phyloP scores from a whole-genome alignment of 1,140 invertebrate species.

The Stenopsyche tienmushanensis region DNA sequence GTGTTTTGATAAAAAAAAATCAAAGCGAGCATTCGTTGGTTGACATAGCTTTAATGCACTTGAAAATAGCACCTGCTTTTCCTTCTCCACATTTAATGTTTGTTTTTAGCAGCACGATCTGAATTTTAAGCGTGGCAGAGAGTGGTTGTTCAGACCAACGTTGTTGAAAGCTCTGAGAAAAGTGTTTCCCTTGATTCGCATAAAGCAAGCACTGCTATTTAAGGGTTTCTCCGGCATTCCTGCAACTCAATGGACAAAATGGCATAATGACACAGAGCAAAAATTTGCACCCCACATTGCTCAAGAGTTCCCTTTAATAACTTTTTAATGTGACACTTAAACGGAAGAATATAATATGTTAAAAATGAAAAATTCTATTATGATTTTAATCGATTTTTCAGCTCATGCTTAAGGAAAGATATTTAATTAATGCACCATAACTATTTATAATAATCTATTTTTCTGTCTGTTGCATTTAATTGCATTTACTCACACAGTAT shows the following conservation, averaged over 20 bases:
- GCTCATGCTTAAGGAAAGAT: no score
- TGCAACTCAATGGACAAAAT: background rate
- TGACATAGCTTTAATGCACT: slow-evolving; percentile 26
- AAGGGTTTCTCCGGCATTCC: slow-evolving; percentile 16
- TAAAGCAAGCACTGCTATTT: slow-evolving; percentile 29
- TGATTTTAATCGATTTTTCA: no score
- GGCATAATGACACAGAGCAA: background rate
- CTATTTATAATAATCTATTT: no score
- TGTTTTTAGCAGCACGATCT: slow-evolving; percentile 20
- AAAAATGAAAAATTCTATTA: no score
- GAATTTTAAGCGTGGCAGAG: slow-evolving; percentile 13
- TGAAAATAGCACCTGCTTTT: slow-evolving; percentile 9
- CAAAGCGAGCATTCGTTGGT: background rate
- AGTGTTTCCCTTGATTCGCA: slow-evolving; percentile 30
- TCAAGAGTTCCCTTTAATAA: no score
- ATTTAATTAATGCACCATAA: no score
- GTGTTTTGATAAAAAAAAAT: no score
- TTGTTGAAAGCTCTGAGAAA: slow-evolving; percentile 21
- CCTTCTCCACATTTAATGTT: slow-evolving; percentile 21
- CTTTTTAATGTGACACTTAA: no score
- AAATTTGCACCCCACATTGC: no score
- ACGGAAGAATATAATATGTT: no score
- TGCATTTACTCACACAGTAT: no score
- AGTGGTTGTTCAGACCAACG: slow-evolving; percentile 26
- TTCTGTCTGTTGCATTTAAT: no score